Base-by-base conservation (phyloP, 2,113 vertebrate species). In the Paradoxurus hermaphroditus region DNA sequence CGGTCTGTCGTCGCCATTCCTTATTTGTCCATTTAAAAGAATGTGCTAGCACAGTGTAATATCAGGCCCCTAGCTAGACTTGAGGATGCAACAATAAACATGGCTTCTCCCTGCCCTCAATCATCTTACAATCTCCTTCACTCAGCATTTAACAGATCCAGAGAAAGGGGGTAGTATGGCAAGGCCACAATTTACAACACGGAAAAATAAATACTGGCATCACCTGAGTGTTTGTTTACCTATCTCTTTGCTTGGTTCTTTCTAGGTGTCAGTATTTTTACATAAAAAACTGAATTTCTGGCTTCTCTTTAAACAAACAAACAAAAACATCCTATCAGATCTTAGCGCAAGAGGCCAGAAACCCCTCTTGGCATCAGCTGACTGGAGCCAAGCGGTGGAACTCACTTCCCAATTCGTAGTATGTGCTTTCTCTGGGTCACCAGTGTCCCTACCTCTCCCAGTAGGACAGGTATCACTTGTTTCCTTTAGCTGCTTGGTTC, bases 211-310 rank as follows among this genome's bases (percentile, higher is more conserved):
- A 44, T 51, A 23, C 23, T n/a, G 23, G 31, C 23, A 49, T 67
- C 5, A 34, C 44, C 14, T 29, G 14, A 49, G 10, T 44, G 27
- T 56, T 36, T n/a, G 21, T 49, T 18, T 46, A 4, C 62, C 70
- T 86, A 15, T 36, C 16, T 46, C 14, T 36, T 18, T 68, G 7
- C 68, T 81, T 51, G 10, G 16, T 78, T 84, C 67, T 86, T 79
- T 93, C 31, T 41, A 86, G 2, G 4, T 27, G 3, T 44, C 41
- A 65, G 31, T 85, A 63, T 79, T 90, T 92, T 81, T 53, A 39
- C 12, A 79, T 29, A 86, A 86, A 82, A 65, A 68, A 77, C 9
- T 85, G 25, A 92, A 85, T 41, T 70, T 95, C 51, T 89, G n/a
- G 8, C 46, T 56, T 88, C 49, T 62, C 10, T 84, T 59, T 21